Conservation (phyloP, 2,797 vertebrate species). For the Jordanella pulchra region DNA sequence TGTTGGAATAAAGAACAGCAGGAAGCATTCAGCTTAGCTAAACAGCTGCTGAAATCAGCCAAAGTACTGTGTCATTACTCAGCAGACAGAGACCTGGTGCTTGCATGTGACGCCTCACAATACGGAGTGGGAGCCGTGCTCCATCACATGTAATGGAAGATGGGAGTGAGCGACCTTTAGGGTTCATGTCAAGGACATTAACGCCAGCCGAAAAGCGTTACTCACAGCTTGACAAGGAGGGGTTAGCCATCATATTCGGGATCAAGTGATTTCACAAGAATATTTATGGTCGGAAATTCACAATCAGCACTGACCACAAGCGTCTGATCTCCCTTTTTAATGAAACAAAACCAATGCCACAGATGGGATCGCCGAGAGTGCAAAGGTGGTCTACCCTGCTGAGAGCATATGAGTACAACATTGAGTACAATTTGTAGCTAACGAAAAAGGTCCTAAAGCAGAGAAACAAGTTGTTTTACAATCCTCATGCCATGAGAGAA, state of each 20-base stretch:
- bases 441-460: too few species aligned
- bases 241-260: slow-evolving; percentile 19
- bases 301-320: slow-evolving; percentile 3
- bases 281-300: slow-evolving; percentile 22
- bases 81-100: not conserved
- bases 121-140: too few species aligned
- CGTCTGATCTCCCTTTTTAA: not conserved
- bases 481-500: too few species aligned
- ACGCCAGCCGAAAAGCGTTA: slow-evolving; percentile 11
- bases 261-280: slow-evolving; percentile 33
- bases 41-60: not conserved
- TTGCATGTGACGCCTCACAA: slow-evolving; percentile 11
- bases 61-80: not conserved
- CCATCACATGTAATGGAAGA: slow-evolving; percentile 10
- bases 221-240: not conserved
- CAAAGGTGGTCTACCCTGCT: not conserved
- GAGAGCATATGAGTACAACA: not conserved
- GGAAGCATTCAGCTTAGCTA: not conserved
- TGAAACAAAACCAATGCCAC: not conserved
- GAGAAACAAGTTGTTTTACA: too few species aligned
- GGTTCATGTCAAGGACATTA: slow-evolving; percentile 8
- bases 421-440: not conserved
- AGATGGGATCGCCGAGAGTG: not conserved
- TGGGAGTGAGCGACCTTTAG: not conserved
- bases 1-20: not conserved